These are phyloP conservation scores for Cladopsammia gracilis DNA, from an alignment of 64 coral and sea anemone species.

Conservation along the genomic window DNA sequence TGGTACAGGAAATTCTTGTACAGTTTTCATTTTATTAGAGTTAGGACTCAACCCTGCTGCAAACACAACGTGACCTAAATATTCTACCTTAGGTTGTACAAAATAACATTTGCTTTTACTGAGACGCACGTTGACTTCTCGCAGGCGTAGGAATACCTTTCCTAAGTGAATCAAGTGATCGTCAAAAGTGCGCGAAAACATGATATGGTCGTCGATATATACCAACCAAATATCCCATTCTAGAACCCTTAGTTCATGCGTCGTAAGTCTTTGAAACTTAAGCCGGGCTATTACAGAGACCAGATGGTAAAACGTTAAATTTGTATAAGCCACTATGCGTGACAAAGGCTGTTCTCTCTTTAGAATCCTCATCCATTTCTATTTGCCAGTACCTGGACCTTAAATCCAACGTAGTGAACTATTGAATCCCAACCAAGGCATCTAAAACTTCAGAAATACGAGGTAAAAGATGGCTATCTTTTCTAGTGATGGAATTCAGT, in stretches of 20 bases:
- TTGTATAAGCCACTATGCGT: constrained; percentile 1
- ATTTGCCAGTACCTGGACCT: background rate
- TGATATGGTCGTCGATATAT: constrained; percentile 11
- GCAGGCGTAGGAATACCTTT: background rate
- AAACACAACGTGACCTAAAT: constrained; percentile 20
- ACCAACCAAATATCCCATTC: too few species aligned
- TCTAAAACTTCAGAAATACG: background rate
- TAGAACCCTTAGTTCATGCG: too few species aligned
- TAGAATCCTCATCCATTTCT: background rate
- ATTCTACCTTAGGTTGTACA: background rate
- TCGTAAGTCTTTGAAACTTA: background rate
- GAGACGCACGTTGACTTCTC: background rate
- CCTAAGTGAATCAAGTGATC: constrained; percentile 15
- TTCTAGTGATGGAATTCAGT: too few species aligned
- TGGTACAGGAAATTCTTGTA: constrained; percentile 11
- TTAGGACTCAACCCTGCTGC: background rate
- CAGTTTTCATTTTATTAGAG: background rate
- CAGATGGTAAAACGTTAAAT: background rate
- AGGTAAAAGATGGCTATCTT: background rate
- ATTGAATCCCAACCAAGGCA: background rate
- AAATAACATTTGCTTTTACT: constrained; percentile 35
- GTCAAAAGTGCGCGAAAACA: background rate
- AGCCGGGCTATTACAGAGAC: too few species aligned
- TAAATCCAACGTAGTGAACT: constrained; percentile 2
- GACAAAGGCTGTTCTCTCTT: constrained; percentile 11